Evolutionary conservation across 2,797 vertebrate species (phyloP).

Genomic region (Anniella stebbinsi): DNA sequence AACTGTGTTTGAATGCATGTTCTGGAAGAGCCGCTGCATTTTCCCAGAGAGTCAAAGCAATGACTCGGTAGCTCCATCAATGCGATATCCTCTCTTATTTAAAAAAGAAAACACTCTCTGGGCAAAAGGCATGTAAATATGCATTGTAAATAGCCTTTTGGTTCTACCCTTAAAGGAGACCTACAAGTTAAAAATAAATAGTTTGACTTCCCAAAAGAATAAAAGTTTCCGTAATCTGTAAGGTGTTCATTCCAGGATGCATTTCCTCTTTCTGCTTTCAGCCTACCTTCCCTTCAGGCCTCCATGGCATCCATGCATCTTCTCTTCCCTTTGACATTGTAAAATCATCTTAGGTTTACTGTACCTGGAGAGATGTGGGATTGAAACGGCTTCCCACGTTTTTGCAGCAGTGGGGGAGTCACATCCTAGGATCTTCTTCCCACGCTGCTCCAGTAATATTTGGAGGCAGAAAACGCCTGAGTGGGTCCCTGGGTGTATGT

Average conservation of each 20-base stretch:
- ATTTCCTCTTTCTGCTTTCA: background rate
- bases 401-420: background rate
- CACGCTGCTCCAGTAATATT: background rate
- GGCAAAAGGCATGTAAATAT: background rate
- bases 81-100: background rate
- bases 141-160: background rate
- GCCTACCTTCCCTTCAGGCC: background rate
- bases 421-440: background rate
- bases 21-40: background rate
- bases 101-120: background rate
- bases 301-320: background rate
- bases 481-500: background rate
- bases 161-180: no score
- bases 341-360: background rate
- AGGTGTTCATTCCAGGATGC: background rate
- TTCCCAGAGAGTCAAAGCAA: background rate
- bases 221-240: background rate
- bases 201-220: background rate
- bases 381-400: background rate
- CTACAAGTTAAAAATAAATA: no score
- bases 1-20: background rate
- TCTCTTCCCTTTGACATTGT: background rate
- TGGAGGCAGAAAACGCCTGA: background rate
- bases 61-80: background rate
- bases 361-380: background rate